These are phyloP conservation scores for Oophaga sylvatica DNA, from an alignment of 2,797 vertebrate genomes.

Conservation along the genomic window DNA sequence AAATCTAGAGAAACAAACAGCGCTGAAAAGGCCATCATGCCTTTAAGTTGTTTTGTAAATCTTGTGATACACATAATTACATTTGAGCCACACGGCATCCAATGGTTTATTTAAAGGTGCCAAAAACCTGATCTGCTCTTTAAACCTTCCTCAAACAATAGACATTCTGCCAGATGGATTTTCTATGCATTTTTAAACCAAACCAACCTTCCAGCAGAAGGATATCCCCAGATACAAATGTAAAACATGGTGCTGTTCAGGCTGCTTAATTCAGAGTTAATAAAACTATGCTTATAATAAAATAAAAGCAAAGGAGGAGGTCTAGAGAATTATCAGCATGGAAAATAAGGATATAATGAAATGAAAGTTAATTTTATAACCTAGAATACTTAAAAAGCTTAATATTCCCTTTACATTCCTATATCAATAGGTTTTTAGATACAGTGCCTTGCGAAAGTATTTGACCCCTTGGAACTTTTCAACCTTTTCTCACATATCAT, in stretches of 20 bases:
- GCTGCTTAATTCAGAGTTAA: neutral
- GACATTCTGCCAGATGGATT: constrained; percentile 7
- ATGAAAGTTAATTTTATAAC: neutral
- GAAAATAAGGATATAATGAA: neutral
- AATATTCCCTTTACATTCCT: neutral
- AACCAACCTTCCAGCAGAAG: constrained; percentile 11
- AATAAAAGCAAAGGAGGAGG: neutral
- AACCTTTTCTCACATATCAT: no score
- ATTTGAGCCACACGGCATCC: neutral
- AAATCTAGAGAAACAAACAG: neutral
- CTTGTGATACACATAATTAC: neutral
- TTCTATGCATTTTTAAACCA: neutral
- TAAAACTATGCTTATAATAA: neutral
- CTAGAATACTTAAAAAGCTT: neutral
- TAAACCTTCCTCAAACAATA: neutral
- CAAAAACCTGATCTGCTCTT: neutral
- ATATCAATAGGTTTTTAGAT: neutral
- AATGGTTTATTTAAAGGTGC: neutral
- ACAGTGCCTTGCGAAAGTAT: no score
- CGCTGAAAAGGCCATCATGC: neutral
- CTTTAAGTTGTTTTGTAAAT: neutral
- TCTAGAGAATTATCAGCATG: neutral
- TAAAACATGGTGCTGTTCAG: neutral
- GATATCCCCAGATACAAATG: neutral
- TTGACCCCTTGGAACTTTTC: no score